These are phyloP conservation scores for Drosophila mettleri DNA, from an alignment of 2,888 invertebrate genomes.

Conservation along the genomic window DNA sequence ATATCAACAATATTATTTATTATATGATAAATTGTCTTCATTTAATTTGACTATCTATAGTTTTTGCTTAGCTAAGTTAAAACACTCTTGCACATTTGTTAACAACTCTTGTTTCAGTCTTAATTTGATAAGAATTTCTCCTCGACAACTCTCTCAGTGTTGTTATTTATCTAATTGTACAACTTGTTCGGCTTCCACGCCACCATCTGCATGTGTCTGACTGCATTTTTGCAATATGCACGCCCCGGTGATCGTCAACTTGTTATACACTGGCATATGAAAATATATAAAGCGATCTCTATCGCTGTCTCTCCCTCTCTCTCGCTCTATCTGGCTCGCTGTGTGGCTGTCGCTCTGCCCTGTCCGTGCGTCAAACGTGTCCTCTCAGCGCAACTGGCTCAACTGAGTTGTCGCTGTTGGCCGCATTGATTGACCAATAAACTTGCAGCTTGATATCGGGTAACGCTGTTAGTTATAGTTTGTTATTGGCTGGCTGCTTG, in stretches of 20 bases:
- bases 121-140: neutral
- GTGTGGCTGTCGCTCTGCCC: slow-evolving; percentile 8
- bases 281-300: slow-evolving; percentile 28
- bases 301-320: neutral
- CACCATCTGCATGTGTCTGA: slow-evolving; percentile 14
- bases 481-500: slow-evolving; percentile 67
- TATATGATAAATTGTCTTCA: neutral
- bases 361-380: slow-evolving; percentile 17
- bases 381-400: slow-evolving; percentile 42
- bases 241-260: slow-evolving; percentile 41
- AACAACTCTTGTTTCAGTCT: neutral
- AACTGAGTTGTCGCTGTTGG: slow-evolving; percentile 35
- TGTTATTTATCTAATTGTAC: slow-evolving; percentile 5
- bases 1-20: too few relatives aligned
- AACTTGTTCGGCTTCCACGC: slow-evolving; percentile 5
- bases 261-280: slow-evolving; percentile 38
- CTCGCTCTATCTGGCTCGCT: neutral
- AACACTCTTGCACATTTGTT: neutral
- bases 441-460: slow-evolving; percentile 83
- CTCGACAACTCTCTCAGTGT: neutral
- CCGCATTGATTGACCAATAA: slow-evolving; percentile 83
- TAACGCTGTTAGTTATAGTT: slow-evolving; percentile 78
- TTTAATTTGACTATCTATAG: neutral
- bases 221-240: slow-evolving; percentile 45
- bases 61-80: neutral